Evolutionary conservation across 2,113 vertebrate species (phyloP).

Genomic region (Myxocyprinus asiaticus): DNA sequence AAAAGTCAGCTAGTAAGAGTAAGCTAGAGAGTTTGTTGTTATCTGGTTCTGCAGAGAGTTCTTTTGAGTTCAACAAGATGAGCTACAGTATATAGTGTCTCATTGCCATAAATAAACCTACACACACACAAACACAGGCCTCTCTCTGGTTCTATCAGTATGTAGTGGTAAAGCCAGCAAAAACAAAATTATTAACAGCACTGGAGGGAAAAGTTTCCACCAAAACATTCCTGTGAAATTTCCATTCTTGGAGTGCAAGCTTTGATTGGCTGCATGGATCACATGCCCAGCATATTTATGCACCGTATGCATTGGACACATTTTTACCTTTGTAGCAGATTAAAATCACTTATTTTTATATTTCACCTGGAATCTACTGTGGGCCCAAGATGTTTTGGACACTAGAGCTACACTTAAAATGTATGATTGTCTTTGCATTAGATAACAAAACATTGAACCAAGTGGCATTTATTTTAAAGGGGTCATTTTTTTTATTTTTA

Average conservation of each 20-base stretch:
- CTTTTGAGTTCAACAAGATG: no score
- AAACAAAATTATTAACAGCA: slow-evolving; percentile 53
- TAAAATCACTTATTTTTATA: no score
- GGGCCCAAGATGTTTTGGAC: no score
- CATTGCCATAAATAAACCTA: no score
- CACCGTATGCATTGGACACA: not conserved
- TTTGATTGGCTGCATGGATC: slow-evolving; percentile 41
- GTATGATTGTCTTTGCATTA: no score
- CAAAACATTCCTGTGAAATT: slow-evolving; percentile 59
- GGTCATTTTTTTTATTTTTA: no score
- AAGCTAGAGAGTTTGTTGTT: slow-evolving; percentile 74
- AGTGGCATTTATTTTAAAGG: no score
- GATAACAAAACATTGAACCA: no score
- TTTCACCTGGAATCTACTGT: no score
- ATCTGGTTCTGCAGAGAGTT: slow-evolving; percentile 45
- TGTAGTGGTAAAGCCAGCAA: slow-evolving; percentile 38
- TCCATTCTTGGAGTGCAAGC: not conserved
- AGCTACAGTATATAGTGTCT: no score
- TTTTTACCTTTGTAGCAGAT: no score
- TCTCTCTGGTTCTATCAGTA: slow-evolving; percentile 36
- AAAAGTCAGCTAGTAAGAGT: slow-evolving; percentile 74
- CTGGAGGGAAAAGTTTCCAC: slow-evolving; percentile 52
- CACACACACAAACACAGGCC: not conserved
- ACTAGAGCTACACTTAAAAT: no score
- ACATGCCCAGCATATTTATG: not conserved